A percentile compares a stretch with the other conserved stretches of the same genome.
These are phyloP conservation scores for Anastrepha obliqua DNA, from an alignment of 1,140 invertebrate species.

Conservation along the genomic window DNA sequence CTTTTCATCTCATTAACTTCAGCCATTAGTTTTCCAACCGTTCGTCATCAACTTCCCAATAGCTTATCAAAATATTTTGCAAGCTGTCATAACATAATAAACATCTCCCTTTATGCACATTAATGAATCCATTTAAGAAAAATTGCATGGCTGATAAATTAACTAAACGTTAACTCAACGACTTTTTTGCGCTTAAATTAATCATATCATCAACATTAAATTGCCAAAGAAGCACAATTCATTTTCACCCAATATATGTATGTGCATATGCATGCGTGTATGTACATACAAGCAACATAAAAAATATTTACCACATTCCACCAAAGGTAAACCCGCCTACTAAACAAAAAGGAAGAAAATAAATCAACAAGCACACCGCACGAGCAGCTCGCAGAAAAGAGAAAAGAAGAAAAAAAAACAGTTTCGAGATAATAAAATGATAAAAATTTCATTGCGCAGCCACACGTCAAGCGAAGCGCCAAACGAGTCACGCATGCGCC, in stretches of 20 bases:
- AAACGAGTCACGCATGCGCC: conserved; percentile 50
- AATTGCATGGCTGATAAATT: conserved; percentile 22
- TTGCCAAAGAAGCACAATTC: background rate
- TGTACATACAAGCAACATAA: no score
- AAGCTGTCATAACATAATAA: background rate
- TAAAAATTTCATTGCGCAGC: conserved; percentile 32
- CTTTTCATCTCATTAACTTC: no score
- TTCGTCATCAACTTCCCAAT: no score
- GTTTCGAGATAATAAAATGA: conserved; percentile 46
- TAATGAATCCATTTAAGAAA: conserved; percentile 5
- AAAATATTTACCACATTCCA: background rate
- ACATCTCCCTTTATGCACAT: background rate
- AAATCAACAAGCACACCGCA: conserved; percentile 18
- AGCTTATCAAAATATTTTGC: conserved; percentile 23
- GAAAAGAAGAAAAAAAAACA: background rate
- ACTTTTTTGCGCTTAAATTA: conserved; percentile 45
- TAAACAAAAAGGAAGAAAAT: background rate
- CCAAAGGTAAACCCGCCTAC: background rate
- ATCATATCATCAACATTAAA: conserved; percentile 27
- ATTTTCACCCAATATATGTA: background rate
- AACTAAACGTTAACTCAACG: conserved; percentile 51
- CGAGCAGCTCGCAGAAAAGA: no score
- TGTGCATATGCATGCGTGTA: no score
- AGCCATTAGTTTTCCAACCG: no score
- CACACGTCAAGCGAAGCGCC: conserved; percentile 53